Evolutionary conservation across 2,888 invertebrate species (phyloP).

Genomic region (Tholera decimalis): DNA sequence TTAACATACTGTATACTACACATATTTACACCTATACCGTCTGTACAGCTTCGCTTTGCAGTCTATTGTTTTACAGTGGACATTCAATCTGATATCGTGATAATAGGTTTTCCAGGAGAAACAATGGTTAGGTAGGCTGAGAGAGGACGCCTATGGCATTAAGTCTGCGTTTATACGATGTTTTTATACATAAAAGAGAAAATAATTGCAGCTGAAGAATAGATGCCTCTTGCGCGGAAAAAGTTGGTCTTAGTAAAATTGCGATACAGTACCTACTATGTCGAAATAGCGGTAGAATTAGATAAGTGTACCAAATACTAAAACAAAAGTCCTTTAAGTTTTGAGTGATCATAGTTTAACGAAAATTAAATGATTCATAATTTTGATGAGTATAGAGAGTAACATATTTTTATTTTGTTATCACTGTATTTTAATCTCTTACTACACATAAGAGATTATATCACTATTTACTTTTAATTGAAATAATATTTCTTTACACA

Average conservation of each 20-base stretch:
- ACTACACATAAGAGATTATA: too few species aligned
- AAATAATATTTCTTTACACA: too few species aligned
- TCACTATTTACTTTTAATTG: too few species aligned
- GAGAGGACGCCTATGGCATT: conserved; percentile 6
- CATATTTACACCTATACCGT: background rate
- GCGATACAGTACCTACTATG: background rate
- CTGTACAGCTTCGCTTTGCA: conserved; percentile 24
- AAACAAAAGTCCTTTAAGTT: too few species aligned
- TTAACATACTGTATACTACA: conserved; percentile 25
- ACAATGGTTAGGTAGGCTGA: conserved; percentile 21
- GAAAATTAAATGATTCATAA: too few species aligned
- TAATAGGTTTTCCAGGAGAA: conserved; percentile 27
- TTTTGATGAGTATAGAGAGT: too few species aligned
- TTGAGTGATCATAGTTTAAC: too few species aligned
- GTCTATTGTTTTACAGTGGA: conserved; percentile 22
- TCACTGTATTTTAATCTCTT: too few species aligned
- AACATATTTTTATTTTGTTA: too few species aligned
- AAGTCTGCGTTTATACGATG: conserved; percentile 4
- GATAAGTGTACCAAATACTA: too few species aligned
- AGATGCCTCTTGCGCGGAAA: background rate
- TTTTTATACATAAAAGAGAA: background rate
- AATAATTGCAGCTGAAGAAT: background rate
- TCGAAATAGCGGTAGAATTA: too few species aligned
- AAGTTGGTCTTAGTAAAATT: background rate
- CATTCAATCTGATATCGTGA: conserved; percentile 26